These are phyloP conservation scores for Drosophila nebulosa DNA, from an alignment of 1,140 invertebrate genomes.

Conservation along the genomic window DNA sequence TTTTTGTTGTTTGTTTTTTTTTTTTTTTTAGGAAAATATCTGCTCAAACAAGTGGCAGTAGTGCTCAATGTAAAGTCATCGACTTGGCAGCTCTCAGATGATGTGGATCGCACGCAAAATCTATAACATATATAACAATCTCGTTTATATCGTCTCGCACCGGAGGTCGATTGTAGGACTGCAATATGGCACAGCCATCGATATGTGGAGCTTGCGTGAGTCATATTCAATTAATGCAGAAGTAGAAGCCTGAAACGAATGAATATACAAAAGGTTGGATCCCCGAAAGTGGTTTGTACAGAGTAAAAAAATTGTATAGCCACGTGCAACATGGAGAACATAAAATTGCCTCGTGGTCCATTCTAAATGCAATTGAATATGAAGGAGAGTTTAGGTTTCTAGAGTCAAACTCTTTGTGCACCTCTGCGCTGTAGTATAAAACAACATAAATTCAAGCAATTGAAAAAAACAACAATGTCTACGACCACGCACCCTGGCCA, in stretches of 20 bases:
- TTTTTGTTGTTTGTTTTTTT: no score
- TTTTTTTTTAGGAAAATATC: conserved; percentile 99
- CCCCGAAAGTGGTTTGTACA: not conserved
- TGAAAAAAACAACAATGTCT: not conserved
- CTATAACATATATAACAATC: conserved; percentile 99
- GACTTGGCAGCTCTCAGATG: conserved; percentile 98
- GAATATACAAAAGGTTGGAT: not conserved
- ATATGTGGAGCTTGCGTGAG: conserved; percentile 98
- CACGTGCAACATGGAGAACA: no score
- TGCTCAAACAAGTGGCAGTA: conserved; percentile 97
- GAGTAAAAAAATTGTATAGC: not conserved
- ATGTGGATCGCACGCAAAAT: conserved; percentile 97
- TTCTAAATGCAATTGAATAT: not conserved
- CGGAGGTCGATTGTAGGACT: conserved; percentile 95
- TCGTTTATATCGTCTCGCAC: conserved; percentile 98
- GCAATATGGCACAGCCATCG: conserved; percentile 97
- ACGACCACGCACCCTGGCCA: conserved; percentile 68
- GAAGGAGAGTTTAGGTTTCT: not conserved
- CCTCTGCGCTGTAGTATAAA: no score
- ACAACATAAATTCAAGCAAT: not conserved
- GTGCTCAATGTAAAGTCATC: conserved; percentile 96
- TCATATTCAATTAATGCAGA: conserved; percentile 69
- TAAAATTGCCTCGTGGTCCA: no score
- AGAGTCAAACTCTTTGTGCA: not conserved
- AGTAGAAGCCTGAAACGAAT: conserved; percentile 15